These are phyloP conservation scores for Phaethornis superciliosus DNA, from an alignment of 2,113 vertebrate genomes.

Conservation along the genomic window DNA sequence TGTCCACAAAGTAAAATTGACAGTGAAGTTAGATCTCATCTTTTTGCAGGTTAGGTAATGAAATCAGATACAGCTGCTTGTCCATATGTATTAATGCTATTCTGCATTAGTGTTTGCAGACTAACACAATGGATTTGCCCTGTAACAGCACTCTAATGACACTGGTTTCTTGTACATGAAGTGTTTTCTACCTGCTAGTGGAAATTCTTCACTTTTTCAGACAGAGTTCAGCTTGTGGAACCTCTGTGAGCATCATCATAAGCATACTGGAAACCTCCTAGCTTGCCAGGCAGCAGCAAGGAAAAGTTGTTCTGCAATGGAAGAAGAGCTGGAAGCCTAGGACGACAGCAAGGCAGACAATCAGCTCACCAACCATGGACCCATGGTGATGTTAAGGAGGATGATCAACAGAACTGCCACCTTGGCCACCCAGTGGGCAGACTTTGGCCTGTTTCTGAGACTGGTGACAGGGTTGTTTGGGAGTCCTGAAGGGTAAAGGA, in stretches of 20 bases:
- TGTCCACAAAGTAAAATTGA: not conserved
- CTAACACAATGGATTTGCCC: not conserved
- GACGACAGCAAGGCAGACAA: not conserved
- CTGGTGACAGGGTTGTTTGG: no score
- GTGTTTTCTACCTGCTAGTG: not conserved
- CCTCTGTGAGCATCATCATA: not conserved
- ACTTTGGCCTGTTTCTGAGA: no score
- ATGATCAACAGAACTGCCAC: no score
- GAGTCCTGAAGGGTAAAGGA: no score
- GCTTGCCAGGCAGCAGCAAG: not conserved
- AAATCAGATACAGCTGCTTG: not conserved
- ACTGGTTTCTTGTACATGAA: not conserved
- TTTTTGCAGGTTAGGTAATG: not conserved
- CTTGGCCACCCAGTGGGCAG: no score
- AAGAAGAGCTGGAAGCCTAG: not conserved
- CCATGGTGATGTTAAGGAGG: no score
- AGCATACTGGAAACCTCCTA: not conserved
- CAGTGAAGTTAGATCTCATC: not conserved
- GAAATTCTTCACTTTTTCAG: not conserved
- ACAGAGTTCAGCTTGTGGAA: not conserved
- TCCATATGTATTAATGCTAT: not conserved
- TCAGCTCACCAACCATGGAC: not conserved
- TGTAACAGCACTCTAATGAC: not conserved
- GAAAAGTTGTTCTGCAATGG: not conserved
- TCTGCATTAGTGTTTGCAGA: not conserved